Evolutionary conservation across 2,113 vertebrate species (phyloP), one percentile per base, ranked within the genome.

Genomic region (Phrynosoma blainvillii): DNA sequence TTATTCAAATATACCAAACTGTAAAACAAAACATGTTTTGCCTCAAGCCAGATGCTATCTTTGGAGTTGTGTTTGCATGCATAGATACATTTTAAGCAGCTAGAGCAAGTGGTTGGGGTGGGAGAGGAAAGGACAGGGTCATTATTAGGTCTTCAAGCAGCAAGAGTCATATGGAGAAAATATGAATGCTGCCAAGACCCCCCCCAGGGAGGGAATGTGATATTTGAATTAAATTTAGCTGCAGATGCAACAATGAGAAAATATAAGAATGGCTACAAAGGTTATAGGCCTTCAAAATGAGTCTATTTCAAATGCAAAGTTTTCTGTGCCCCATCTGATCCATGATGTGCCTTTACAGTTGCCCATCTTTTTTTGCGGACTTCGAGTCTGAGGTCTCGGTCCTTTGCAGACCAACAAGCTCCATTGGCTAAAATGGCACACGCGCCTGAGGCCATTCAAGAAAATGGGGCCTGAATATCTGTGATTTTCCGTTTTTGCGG

Each of bases 241-340:
- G 47, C 76, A 65, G 74, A 32, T 30, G 18, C 40, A 25, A n/a
- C 27, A 65, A 56, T 20, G 32, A 40, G 16, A 54, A 65, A 47
- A 54, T 25, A 62, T 1, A 4, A 71, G 47, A 13, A 76, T 54
- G 20, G 59, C 36, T 4, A 0, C 0, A 1, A 10, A 3, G 10
- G n/a, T 16, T 6, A 42, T 8, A 12, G 11, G 11, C 36, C 36
- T 21, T 42, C 40, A 4, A 1, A 13, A 16, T 52, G 62, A 78
- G 16, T 10, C 36, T 18, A 13, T 27, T 27, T 40, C 23, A 2
- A 25, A 47, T 30, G 36, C 73, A 75, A 30, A 16, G 80, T 6
- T 18, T 12, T 18, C 40, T 30, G 42, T 12, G 5, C 2, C 65
- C 40, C 75, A 10, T 23, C 36, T 25, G 75, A 36, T 21, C 36